Base-by-base conservation (phyloP, 2,888 invertebrate species). In the Dorcus parallelipipedus region DNA sequence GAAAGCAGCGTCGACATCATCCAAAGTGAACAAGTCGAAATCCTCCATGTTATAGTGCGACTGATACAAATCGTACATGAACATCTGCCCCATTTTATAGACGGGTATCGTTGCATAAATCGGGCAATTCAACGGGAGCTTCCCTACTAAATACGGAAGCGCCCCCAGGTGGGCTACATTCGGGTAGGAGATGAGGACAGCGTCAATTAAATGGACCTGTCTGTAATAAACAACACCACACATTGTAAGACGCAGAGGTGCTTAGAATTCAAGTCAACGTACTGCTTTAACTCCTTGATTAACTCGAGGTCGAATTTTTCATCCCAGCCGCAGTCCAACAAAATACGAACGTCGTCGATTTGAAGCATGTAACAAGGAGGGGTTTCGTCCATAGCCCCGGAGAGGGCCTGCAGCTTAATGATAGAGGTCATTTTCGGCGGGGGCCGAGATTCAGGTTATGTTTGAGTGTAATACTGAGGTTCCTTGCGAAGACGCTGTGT, bases 51-150 rank as follows among this genome's bases (percentile, higher is more conserved):
- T 96, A 68, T 90, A 89, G 62, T 93, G 88, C 0, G 96, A 93
- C 81, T 93, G 92, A 74, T 90, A 94, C 64, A 93, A 80, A 76
- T 99, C 99, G 76, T 99, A 99, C 93, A 98, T 94, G 73, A 97
- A 98, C 97, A 99, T 97, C 79, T 99, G 98, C 0, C 98, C 99
- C 99, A 99, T 99, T 83, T 99, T 98, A 76, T 95, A 97, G 2
- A 99, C 94, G 0, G 99, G 99, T 61, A 97, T 89, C 0, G 99
- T 99, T 1, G 97, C 93, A 76, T 97, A 99, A 60, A 99, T 93
- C 0, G 99, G 98, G 76, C 98, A 98, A 75, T 86, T 93, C 0
- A 99, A 83, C 0, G 95, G 95, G 60, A 95, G 87, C 77, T 95
- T 97, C 7, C 97, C 97, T 0, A 99, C 95, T 41, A 97, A 82